phyloP scores from a whole-genome alignment of 30 jellyfish, hydroid and myxozoan species.

The Haliclystus octoradiatus region DNA sequence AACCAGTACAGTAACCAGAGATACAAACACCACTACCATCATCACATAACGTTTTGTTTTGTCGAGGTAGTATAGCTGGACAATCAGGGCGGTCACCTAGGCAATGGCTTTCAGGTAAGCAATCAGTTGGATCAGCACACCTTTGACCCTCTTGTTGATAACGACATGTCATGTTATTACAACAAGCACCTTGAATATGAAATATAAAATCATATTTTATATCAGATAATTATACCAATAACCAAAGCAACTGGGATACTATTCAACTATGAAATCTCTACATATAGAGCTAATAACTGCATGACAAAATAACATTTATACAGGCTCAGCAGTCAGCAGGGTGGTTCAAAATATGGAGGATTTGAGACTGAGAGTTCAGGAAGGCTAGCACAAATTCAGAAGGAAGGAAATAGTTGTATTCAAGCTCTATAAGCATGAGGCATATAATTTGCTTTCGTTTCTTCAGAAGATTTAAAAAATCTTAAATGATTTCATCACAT shows the following conservation, averaged over 20 bases:
- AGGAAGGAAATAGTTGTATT: too few relatives aligned
- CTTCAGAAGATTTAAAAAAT: too few relatives aligned
- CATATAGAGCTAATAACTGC: too few relatives aligned
- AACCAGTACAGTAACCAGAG: constrained; percentile 83
- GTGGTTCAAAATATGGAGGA: background rate
- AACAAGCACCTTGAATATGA: constrained; percentile 83
- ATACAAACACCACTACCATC: constrained; percentile 71
- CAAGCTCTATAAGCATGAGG: too few relatives aligned
- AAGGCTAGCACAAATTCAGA: background rate
- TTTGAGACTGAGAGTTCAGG: too few relatives aligned
- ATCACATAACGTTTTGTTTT: constrained; percentile 74
- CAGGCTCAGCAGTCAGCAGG: background rate
- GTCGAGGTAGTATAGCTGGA: constrained; percentile 35
- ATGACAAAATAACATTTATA: background rate
- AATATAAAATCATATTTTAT: too few relatives aligned
- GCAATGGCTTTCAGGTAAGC: constrained; percentile 43
- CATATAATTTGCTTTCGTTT: too few relatives aligned
- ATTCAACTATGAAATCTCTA: too few relatives aligned
- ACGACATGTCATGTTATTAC: constrained; percentile 79
- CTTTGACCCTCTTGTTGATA: constrained; percentile 33
- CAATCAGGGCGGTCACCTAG: constrained; percentile 72
- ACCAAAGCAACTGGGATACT: too few relatives aligned
- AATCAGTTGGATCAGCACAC: constrained; percentile 79
- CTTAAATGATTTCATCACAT: too few relatives aligned
- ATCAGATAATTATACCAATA: too few relatives aligned